A percentile compares a stretch with the other conserved stretches of the same genome.
Conservation (phyloP, 2,888 invertebrate genomes). For the Erpobdella octoculata region DNA sequence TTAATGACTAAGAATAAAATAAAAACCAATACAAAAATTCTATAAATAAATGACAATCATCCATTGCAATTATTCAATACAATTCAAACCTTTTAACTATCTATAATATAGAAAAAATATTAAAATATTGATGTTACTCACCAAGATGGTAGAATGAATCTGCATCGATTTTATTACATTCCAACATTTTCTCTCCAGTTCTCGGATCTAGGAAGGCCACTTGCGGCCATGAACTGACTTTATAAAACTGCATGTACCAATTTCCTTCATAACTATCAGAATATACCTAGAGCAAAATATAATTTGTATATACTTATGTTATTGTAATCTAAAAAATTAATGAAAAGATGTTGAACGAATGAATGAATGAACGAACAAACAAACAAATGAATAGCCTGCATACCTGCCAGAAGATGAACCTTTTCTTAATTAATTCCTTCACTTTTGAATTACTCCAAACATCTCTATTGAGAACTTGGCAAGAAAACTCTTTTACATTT, state of each 20-base stretch:
- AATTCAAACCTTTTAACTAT: no score
- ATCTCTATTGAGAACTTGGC: constrained; percentile 65
- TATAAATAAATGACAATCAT: no score
- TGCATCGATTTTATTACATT: constrained; percentile 8
- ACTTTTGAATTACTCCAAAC: constrained; percentile 63
- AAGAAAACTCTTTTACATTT: constrained; percentile 63
- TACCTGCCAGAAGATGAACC: constrained; percentile 65
- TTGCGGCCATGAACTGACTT: constrained; percentile 60
- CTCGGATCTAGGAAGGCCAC: constrained; percentile 63
- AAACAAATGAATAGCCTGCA: no score
- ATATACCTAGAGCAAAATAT: constrained; percentile 48
- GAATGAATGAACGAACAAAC: no score
- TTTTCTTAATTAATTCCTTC: constrained; percentile 59
- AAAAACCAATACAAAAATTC: no score
- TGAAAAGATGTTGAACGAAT: no score
- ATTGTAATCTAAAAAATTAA: not conserved
- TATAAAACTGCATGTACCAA: constrained; percentile 62
- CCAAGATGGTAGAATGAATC: not conserved
- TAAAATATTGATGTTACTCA: not conserved
- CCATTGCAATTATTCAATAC: no score
- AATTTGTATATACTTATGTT: not conserved
- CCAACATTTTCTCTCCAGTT: constrained; percentile 54
- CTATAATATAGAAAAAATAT: not conserved
- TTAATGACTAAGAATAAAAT: no score
- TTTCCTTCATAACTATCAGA: constrained; percentile 59